Evolutionary conservation across 2,797 vertebrate species (phyloP), one percentile per base, ranked within the genome.

Genomic region (Sebastes oblongus): DNA sequence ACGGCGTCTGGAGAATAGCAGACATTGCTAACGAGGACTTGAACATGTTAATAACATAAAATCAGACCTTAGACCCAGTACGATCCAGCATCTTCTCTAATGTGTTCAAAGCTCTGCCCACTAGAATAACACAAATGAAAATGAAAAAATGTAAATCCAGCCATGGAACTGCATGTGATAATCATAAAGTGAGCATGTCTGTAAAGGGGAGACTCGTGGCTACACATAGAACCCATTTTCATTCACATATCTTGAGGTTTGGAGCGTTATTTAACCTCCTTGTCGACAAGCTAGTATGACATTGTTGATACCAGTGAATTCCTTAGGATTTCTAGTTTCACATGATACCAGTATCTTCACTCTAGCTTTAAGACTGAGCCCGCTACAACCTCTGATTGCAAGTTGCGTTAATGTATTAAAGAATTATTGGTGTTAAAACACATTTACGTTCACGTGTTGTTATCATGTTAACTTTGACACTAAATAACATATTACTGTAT

Each of bases 21-120:
- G 39, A 65, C 39, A 0, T 22, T 2, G 30, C 75, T 88, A 89
- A 88, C n/a, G 13, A 86, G 86, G 67, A 83, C 62, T 36, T 13
- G 3, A 83, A 78, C 50, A 32, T 11, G 13, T 58, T 80, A 68
- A 77, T 60, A 55, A 39, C 36, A 75, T 50, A 10, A 30, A 54
- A 55, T 32, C 68, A 6, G 59, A 69, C 46, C 11, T 61, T 14
- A 12, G 16, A 18, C 42, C 42, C 8, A 32, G 12, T 34, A 42
- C n/a, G 3, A 50, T 18, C 32, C 12, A 11, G 5, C 8, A 14
- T 72, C 11, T 68, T 69, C 56, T 56, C 24, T 34, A 6, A 18
- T 13, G 4, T 6, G 39, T 42, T 56, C 36, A 22, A 46, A 18
- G 39, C 54, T 24, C 36, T 10, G 2, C 50, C 60, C 18, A 24